phyloP scores from a whole-genome alignment of 2,888 invertebrate genomes.

The Drosophila koepferae region DNA sequence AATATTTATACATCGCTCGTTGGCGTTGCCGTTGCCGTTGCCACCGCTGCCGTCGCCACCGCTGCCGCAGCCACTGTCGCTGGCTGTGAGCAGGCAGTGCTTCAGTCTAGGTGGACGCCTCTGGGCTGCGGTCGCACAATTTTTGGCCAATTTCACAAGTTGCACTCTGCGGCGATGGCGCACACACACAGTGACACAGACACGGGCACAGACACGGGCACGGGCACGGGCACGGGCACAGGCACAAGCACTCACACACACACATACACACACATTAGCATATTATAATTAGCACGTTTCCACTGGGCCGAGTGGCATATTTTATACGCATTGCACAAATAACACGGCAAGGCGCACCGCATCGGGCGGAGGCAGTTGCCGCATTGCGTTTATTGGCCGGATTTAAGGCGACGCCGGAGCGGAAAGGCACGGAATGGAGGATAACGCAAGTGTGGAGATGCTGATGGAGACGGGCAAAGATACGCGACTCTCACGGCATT shows the following conservation, averaged over 20 bases:
- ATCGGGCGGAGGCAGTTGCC: constrained; percentile 34
- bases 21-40: not conserved
- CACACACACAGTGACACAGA: constrained; percentile 7
- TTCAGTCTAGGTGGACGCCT: constrained; percentile 41
- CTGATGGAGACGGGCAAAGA: constrained; percentile 14
- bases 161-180: constrained; percentile 43
- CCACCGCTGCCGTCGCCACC: not conserved
- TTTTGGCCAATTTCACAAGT: constrained; percentile 72
- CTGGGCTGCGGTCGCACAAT: constrained; percentile 48
- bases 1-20: constrained; percentile 57
- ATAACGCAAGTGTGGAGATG: not conserved
- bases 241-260: not conserved
- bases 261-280: constrained; percentile 51
- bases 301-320: constrained; percentile 52
- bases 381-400: constrained; percentile 62
- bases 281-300: constrained; percentile 71
- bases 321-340: constrained; percentile 67
- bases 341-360: constrained; percentile 21
- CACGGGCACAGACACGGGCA: not conserved
- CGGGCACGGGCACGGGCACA: not conserved
- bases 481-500: constrained; percentile 41
- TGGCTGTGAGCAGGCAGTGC: constrained; percentile 8
- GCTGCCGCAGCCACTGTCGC: not conserved
- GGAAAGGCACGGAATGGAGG: constrained; percentile 13
- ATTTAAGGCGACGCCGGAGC: constrained; percentile 34